Evolutionary conservation across 2,797 vertebrate species (phyloP), one percentile per base, ranked within the genome.

Genomic region (Gambusia yucatana): DNA sequence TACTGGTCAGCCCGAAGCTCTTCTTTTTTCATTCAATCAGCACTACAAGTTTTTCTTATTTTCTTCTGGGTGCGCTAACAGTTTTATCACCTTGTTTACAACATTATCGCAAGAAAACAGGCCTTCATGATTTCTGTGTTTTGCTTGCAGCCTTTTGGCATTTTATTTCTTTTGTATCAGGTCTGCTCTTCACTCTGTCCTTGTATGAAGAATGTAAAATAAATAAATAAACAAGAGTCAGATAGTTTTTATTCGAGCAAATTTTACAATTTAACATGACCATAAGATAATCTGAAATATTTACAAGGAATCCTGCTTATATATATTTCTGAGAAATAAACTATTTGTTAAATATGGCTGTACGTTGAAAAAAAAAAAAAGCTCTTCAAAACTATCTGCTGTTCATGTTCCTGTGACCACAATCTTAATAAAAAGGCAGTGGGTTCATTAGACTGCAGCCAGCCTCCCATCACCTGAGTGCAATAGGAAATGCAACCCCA

Each of bases 21-120:
- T 48, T 14, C 5, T 14, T 41, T 41, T 44, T 72, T 13, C n/a
- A 48, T 16, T 46, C 70, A 72, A 28, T 65, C 30, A 36, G 17
- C 46, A 46, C 17, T 30, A 9, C 46, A 48, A 22, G 16, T 39
- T 39, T 22, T 16, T 61, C 30, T 33, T 61, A 33, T 61, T 48
- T 72, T 48, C 70, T 48, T 48, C 28, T 30, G 8, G 46, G 28
- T 10, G 46, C 4, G 28, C 16, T 71, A 33, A 48, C 46, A 48
- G n/a, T 72, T 72, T 72, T 72, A 72, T 72, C 46, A 47, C 44
- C n/a, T 72, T 22, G 70, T 72, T 16, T 20, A 48, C 14, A 36
- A 30, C 43, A 33, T 48, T 33, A 48, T 30, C 70, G 1, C 70
- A 30, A 47, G 43, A 72, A 47, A 72, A 47, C 61, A 33, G 70